phyloP scores from a whole-genome alignment of 2,113 vertebrate species.

The Eleginops maclovinus region DNA sequence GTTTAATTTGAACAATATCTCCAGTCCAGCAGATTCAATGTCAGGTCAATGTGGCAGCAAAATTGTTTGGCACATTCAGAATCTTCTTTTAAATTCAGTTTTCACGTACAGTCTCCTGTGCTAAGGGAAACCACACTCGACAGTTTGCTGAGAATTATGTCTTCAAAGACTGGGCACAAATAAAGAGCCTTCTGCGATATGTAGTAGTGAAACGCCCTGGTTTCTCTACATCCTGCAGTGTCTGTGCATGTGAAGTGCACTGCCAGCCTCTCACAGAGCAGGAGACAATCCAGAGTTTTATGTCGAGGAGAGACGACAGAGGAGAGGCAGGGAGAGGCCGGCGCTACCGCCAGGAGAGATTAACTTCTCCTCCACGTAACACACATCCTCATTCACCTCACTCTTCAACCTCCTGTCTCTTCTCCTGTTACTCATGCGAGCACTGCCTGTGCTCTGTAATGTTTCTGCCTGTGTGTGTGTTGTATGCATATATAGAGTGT shows the following conservation, averaged over 20 bases:
- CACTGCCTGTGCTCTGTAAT: slow-evolving; percentile 16
- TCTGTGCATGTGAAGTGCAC: not conserved
- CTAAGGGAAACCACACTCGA: slow-evolving; percentile 9
- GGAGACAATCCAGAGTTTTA: slow-evolving; percentile 41
- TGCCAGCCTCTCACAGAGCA: slow-evolving; percentile 19
- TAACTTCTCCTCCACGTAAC: slow-evolving; percentile 59
- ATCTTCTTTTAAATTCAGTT: slow-evolving; percentile 4
- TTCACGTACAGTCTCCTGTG: slow-evolving; percentile 10
- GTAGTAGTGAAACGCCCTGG: not conserved
- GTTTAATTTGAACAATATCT: slow-evolving; percentile 39
- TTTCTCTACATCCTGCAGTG: not conserved
- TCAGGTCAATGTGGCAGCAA: slow-evolving; percentile 27
- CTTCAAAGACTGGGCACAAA: slow-evolving; percentile 13
- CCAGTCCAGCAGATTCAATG: slow-evolving; percentile 10
- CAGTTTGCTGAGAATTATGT: slow-evolving; percentile 3
- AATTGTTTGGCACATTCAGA: slow-evolving; percentile 21
- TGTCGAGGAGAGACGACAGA: slow-evolving; percentile 23
- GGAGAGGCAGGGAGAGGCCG: slow-evolving; percentile 61
- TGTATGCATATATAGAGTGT: not conserved
- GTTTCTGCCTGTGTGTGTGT: slow-evolving; percentile 7
- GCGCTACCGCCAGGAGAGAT: slow-evolving; percentile 61
- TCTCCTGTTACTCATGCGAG: slow-evolving; percentile 44
- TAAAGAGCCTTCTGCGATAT: slow-evolving; percentile 20
- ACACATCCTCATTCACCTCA: slow-evolving; percentile 62
- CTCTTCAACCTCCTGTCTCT: slow-evolving; percentile 44